Base-by-base conservation (phyloP, 2,113 vertebrate genomes). In the Donacobius atricapilla region DNA sequence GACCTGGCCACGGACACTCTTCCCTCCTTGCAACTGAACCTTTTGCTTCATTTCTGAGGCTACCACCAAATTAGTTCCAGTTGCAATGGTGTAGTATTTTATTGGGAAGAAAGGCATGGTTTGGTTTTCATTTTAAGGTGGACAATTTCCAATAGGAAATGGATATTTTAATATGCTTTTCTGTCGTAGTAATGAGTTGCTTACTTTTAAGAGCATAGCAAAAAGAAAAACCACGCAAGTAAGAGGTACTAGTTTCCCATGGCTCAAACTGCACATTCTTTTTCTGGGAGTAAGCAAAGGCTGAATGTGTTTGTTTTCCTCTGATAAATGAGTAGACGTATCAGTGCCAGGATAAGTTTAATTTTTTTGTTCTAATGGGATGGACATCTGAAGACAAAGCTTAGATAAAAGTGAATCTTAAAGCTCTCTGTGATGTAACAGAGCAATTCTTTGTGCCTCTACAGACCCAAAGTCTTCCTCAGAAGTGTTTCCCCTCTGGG, bases 61-160 rank as follows among this genome's bases (percentile, higher is more conserved):
- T 81, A 25, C 63, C 35, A 86, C 71, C 51, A 96, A 93, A 96
- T 96, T 88, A 83, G 76, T 92, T 97, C 93, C 96, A 95, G 94
- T 95, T 92, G 93, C 70, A 87, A 50, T 69, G 63, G 50, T 69
- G 63, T 47, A 69, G 39, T 61, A 25, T 83, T 92, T 83, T 92
- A 66, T 1, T 78, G 54, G 42, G 51, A 73, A 47, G 68, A 68
- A 78, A 73, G 33, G 50, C 33, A 31, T 14, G 45, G 68, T 63
- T 93, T 80, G 56, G 33, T 92, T 97, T 90, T 94, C 56, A 83
- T 95, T 96, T 93, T 66, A 63, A 96, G 50, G 60, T 2, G 4
- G 76, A 66, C 35, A 48, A 70, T 90, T 92, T 95, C 83, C 84
- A 92, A 21, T 89, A 89, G 93, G 80, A 94, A 94, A 83, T 88